A percentile compares a stretch with the other conserved stretches of the same genome.
Evolutionary conservation across 2,113 vertebrate genomes (phyloP).

Genomic region (Sphaerodactylus townsendi): DNA sequence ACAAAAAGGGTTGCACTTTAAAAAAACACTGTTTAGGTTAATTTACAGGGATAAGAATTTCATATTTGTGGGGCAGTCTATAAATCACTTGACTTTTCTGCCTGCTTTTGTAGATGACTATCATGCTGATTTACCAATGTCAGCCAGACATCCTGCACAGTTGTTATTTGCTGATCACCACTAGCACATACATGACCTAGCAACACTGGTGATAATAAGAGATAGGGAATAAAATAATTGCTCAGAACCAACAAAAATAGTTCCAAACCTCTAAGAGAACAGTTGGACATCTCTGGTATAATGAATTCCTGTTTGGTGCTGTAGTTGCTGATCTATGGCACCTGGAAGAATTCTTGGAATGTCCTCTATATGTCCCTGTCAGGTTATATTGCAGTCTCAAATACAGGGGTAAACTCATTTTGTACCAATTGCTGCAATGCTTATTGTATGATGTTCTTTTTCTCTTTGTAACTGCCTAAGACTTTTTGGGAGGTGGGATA

Average conservation of each 20-base stretch:
- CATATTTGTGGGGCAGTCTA: too few species aligned
- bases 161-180: neutral
- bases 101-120: neutral
- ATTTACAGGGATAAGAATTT: too few species aligned
- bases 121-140: neutral
- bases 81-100: neutral
- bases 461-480: neutral
- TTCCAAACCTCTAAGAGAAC: neutral
- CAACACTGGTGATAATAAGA: neutral
- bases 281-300: neutral
- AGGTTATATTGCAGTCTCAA: neutral
- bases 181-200: neutral
- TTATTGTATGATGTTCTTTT: neutral
- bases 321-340: neutral
- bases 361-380: neutral
- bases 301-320: neutral
- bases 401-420: neutral
- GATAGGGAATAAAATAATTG: neutral
- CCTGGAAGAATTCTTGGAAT: neutral
- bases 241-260: too few species aligned
- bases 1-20: too few species aligned
- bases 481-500: neutral
- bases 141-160: neutral
- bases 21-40: too few species aligned
- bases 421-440: neutral